A percentile compares a stretch with the other conserved stretches of the same genome.
Evolutionary conservation across 2,113 vertebrate species (phyloP).

Genomic region (Oxyura jamaicensis): DNA sequence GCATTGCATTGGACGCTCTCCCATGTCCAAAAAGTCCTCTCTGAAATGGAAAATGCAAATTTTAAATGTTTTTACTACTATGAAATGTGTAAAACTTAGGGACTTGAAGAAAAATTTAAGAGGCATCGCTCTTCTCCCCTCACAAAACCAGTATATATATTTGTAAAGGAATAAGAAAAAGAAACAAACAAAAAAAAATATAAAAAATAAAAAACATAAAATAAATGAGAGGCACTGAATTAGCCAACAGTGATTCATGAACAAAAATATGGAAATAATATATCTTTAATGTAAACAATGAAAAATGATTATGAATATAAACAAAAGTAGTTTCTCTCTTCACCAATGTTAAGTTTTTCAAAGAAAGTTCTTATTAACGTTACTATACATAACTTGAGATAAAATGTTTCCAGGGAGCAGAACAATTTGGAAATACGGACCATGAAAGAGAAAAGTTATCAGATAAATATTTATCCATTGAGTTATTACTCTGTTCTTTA

Average conservation of each 20-base stretch:
- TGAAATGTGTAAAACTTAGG: background rate
- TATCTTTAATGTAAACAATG: background rate
- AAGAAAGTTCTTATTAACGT: background rate
- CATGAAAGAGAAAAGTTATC: background rate
- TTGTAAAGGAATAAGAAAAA: background rate
- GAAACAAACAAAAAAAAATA: background rate
- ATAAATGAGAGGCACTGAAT: background rate
- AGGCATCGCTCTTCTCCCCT: background rate
- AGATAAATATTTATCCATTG: background rate
- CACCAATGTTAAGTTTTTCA: background rate
- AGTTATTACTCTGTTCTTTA: background rate
- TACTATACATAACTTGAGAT: background rate
- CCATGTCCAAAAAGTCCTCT: background rate
- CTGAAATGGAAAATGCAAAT: background rate
- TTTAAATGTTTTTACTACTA: background rate
- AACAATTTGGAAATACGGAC: background rate
- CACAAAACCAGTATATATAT: background rate
- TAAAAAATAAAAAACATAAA: background rate
- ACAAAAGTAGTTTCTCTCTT: background rate
- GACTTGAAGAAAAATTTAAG: background rate
- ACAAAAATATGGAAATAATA: background rate
- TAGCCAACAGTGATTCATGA: background rate
- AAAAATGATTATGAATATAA: background rate
- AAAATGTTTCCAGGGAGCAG: background rate
- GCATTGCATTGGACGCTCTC: too few relatives aligned